A percentile compares a stretch with the other conserved stretches of the same genome.
phyloP scores from a whole-genome alignment of 2,113 vertebrate species.

The Rhynchomys soricoides region DNA sequence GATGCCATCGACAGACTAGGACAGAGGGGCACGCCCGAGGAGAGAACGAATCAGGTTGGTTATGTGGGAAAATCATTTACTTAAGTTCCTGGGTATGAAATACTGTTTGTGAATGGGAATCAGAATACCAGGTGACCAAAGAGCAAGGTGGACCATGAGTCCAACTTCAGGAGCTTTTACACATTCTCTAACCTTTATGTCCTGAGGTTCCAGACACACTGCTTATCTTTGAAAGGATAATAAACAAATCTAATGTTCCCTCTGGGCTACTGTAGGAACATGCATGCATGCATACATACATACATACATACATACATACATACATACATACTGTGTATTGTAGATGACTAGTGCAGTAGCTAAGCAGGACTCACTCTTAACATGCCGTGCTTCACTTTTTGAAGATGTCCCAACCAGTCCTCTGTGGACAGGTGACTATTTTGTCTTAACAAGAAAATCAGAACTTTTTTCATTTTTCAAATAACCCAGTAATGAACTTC shows the following conservation, averaged over 20 bases:
- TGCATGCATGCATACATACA: too few relatives aligned
- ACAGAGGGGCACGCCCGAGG: slow-evolving; percentile 8
- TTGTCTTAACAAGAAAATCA: slow-evolving; percentile 18
- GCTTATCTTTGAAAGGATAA: neutral
- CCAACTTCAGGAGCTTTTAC: fast-evolving
- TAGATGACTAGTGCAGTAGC: neutral
- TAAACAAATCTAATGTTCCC: neutral
- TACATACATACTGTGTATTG: neutral
- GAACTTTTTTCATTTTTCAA: slow-evolving; percentile 14
- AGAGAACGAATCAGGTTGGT: slow-evolving; percentile 36
- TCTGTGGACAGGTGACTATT: neutral
- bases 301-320: too few relatives aligned
- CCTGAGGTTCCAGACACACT: neutral
- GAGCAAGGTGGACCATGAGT: neutral
- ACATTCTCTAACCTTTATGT: neutral
- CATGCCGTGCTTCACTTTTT: neutral
- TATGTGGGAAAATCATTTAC: slow-evolving; percentile 35
- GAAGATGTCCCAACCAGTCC: neutral
- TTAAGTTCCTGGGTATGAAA: neutral
- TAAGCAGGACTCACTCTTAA: neutral
- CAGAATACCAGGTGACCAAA: neutral
- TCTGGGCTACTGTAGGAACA: neutral
- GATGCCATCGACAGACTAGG: slow-evolving; percentile 70
- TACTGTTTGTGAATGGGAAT: neutral
- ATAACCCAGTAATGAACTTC: slow-evolving; percentile 9